Evolutionary conservation across 2,888 invertebrate genomes (phyloP).

Genomic region (Andrena fulva): DNA sequence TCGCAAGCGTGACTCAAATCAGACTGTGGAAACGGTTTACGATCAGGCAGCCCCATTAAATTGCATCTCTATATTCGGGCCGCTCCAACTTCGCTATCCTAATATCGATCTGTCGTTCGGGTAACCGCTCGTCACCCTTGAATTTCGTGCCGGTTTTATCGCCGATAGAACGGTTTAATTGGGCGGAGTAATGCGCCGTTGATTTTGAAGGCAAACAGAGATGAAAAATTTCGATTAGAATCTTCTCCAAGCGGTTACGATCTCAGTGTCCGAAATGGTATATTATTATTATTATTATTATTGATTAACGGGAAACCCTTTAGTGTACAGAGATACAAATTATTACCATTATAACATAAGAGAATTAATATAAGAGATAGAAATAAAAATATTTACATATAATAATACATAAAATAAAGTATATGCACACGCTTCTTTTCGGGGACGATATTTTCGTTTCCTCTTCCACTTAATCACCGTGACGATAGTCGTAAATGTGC

Average conservation of each 20-base stretch:
- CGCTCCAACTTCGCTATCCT: slow-evolving; percentile 52
- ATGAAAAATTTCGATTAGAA: not conserved
- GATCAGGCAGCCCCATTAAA: slow-evolving; percentile 67
- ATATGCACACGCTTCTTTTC: too few relatives aligned
- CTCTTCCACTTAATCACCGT: too few relatives aligned
- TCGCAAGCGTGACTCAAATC: slow-evolving; percentile 71
- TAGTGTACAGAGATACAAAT: too few relatives aligned
- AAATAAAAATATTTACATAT: too few relatives aligned
- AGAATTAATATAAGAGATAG: too few relatives aligned
- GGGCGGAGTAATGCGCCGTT: not conserved
- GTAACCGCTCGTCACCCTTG: slow-evolving; percentile 18
- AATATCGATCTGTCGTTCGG: slow-evolving; percentile 46
- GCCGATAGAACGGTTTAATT: slow-evolving; percentile 24
- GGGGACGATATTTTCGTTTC: too few relatives aligned
- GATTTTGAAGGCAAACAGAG: not conserved
- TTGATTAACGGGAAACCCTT: too few relatives aligned
- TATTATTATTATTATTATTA: too few relatives aligned
- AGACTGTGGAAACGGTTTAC: slow-evolving; percentile 66
- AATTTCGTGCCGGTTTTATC: slow-evolving; percentile 32
- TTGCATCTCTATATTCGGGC: slow-evolving; percentile 67
- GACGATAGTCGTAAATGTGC: slow-evolving; percentile 18
- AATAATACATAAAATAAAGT: too few relatives aligned
- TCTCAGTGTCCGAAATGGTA: not conserved
- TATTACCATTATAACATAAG: too few relatives aligned
- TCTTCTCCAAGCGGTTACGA: not conserved